Conservation (phyloP, 2,113 vertebrate genomes). For the Orthochromis malagaraziensis region DNA sequence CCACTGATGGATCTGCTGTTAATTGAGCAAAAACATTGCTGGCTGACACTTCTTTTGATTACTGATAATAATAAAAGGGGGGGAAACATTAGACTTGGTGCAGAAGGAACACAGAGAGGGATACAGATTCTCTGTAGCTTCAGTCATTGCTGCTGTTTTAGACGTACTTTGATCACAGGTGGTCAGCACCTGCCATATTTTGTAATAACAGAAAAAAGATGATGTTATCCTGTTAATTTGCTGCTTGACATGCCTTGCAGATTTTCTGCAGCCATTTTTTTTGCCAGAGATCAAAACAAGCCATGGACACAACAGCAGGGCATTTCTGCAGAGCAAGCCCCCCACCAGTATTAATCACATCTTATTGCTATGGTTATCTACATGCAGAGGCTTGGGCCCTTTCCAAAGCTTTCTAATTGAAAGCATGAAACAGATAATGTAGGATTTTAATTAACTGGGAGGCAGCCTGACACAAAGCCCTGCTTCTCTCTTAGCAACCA, state of each 20-base stretch:
- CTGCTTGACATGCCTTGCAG: constrained; percentile 17
- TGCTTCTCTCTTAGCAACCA: constrained; percentile 59
- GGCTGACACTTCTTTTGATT: constrained; percentile 23
- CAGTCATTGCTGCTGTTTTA: background rate
- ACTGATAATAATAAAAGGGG: background rate
- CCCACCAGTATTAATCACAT: constrained; percentile 43
- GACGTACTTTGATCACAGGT: constrained; percentile 21
- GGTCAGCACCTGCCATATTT: constrained; percentile 36
- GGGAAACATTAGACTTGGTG: background rate
- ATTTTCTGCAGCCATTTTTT: background rate
- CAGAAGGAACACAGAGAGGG: background rate
- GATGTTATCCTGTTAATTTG: constrained; percentile 34
- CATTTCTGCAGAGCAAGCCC: constrained; percentile 10
- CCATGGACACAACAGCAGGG: constrained; percentile 29
- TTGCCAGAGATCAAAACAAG: constrained; percentile 20
- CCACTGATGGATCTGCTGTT: constrained; percentile 43
- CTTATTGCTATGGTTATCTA: constrained; percentile 61
- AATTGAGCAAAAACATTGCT: constrained; percentile 50
- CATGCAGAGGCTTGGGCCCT: constrained; percentile 37
- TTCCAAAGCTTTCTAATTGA: constrained; percentile 66
- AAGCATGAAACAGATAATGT: constrained; percentile 67
- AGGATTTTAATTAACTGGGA: constrained; percentile 69
- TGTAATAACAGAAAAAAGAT: background rate
- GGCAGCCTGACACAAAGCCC: constrained; percentile 48
- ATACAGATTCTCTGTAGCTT: background rate